Conservation (phyloP, 2,888 invertebrate species). For the Tuta absoluta region DNA sequence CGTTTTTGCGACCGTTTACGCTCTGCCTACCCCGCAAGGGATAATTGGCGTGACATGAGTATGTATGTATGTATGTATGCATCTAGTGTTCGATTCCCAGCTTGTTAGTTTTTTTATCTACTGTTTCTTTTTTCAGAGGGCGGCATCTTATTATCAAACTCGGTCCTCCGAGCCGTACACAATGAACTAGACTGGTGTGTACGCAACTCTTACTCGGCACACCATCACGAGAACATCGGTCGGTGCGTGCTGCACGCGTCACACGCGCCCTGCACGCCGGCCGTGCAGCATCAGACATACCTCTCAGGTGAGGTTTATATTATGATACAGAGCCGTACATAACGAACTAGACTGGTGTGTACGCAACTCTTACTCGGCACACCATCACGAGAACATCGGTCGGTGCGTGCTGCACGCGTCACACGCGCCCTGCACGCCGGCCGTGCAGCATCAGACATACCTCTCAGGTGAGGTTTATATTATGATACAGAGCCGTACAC, state of each 20-base stretch:
- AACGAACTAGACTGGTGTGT: conserved; percentile 94
- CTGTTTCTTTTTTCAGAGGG: conserved; percentile 87
- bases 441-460: conserved; percentile 72
- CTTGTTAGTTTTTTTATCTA: no score
- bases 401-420: conserved; percentile 89
- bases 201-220: conserved; percentile 90
- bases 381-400: conserved; percentile 93
- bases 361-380: conserved; percentile 90
- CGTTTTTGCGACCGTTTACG: no score
- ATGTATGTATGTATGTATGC: no score
- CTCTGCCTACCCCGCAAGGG: no score
- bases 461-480: conserved; percentile 6
- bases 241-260: conserved; percentile 89
- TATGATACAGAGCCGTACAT: conserved; percentile 88
- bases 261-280: conserved; percentile 81
- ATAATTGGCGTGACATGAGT: no score
- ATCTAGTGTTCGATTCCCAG: no score
- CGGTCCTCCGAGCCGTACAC: conserved; percentile 89
- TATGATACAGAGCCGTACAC: conserved; percentile 88
- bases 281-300: conserved; percentile 72
- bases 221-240: conserved; percentile 93
- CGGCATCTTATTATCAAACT: conserved; percentile 94
- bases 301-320: conserved; percentile 6
- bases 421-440: conserved; percentile 81
- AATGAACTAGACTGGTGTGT: conserved; percentile 94